Evolutionary conservation across 2,888 invertebrate genomes (phyloP), one percentile per base, ranked within the genome.

Genomic region (Morpho helenor): DNA sequence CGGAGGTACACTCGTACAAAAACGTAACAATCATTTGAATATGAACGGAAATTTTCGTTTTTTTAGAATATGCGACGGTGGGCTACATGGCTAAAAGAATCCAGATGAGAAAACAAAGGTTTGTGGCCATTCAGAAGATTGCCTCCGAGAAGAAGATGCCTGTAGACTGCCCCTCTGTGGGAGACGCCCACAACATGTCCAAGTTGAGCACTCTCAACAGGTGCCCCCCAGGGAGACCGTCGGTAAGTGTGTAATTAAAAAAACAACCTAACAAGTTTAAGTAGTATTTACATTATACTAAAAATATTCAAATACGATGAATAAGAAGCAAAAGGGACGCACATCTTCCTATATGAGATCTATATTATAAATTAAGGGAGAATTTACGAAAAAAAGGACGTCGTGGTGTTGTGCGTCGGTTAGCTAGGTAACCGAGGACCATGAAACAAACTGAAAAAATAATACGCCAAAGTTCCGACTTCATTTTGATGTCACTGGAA

Each of bases 51-150:
- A 54, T 77, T 67, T 76, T 71, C 72, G 66, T 81, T 72, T 77
- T 91, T 91, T 69, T 94, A 97, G 99, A 99, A 92, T 99, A 98
- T 90, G 98, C 99, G 68, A 97, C 98, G 68, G 99, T 99, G 73
- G 98, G 98, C 70, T 99, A 99, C 91, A 97, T 98, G 96, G 98
- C 97, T 71, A 98, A 98, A 92, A 93, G 98, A 88, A 97, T 98
- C 90, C 97, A 97, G 87, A 97, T 98, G 97, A 93, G 97, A 81
- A 97, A 98, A 92, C 97, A 96, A 87, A 94, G 97, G 81, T 96
- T 97, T 90, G 92, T 96, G 82, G 95, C 96, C 62, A 95, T 96
- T 75, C 97, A 97, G 84, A 97, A 97, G 91, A 96, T 97, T 83
- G 96, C 96, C 67, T 96, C 97, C 76, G 96, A 97, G 89, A 97